Evolutionary conservation across 1,140 invertebrate genomes (phyloP), one percentile per base, ranked within the genome.

Genomic region (Pseudomyrmex concolor): DNA sequence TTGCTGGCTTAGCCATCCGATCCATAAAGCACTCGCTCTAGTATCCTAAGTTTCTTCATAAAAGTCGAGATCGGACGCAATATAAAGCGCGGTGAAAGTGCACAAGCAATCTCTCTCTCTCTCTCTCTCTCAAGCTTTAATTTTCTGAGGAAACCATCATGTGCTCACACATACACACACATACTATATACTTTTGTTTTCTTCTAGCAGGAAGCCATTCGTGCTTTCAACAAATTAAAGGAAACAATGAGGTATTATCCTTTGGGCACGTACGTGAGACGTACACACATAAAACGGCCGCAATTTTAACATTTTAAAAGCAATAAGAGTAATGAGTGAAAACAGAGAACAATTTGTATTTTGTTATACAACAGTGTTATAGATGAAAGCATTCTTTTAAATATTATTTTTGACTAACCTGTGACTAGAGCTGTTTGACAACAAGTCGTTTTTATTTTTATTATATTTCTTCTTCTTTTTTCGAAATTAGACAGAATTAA

Each of bases 21-120:
- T 77, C 25, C 48, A 67, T 67, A 77, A 67, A 54, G n/a, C 43
- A 54, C 48, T 43, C 17, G 43, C 48, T n/a, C 62, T n/a, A 54
- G 8, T 25, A 12, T 43, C 7, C 62, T 2, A 50, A 74, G 15
- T 67, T 66, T 77, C 15, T 51, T 67, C 25, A 67, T 77, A 77
- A 77, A 77, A 77, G n/a, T 77, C n/a, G n/a, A 15, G 73, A 66
- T 17, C 59, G 19, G 3, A 34, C n/a, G 22, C 13, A 12, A n/a
- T 25, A 43, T 76, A 66, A 54, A 66, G 12, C 15, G 34, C 51
- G n/a, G 15, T 1, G 9, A 64, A 34, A 34, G 22, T 51, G 45
- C 3, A 34, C 22, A n/a, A 9, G 25, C 48, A 51, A 66, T 43
- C 25, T 54, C 13, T 43, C 17, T 15, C 12, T 10, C 34, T 34